Conservation (phyloP, 2,797 vertebrate genomes). For the Fundulus diaphanus region DNA sequence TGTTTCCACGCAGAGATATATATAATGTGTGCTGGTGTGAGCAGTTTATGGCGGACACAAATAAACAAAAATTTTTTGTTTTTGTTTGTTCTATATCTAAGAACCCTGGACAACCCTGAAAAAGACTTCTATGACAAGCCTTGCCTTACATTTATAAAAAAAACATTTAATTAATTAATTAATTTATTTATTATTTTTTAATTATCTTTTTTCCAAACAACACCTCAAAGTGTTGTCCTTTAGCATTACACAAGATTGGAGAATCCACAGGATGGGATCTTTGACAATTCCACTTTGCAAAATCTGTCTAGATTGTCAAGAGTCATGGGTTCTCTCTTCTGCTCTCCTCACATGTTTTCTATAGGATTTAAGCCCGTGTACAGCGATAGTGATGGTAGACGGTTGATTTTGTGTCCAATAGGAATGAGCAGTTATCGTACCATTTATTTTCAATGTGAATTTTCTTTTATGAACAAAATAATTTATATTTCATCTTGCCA, state of each 20-base stretch:
- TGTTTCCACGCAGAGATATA: constrained; percentile 62
- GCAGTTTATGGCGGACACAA: constrained; percentile 22
- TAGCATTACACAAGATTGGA: too few relatives aligned
- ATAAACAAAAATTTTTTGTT: neutral
- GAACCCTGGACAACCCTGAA: neutral
- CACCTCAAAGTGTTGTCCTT: too few relatives aligned
- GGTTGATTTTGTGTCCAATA: too few relatives aligned
- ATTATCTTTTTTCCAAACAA: too few relatives aligned
- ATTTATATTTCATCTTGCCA: too few relatives aligned
- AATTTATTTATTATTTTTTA: too few relatives aligned
- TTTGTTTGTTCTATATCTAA: neutral
- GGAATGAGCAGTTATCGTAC: neutral
- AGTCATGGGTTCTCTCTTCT: neutral
- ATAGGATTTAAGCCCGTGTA: neutral
- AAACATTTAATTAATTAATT: too few relatives aligned
- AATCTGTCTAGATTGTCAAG: too few relatives aligned
- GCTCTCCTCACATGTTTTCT: neutral
- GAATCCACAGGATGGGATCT: too few relatives aligned
- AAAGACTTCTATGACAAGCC: neutral
- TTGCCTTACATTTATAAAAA: too few relatives aligned
- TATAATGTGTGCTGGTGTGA: constrained; percentile 21
- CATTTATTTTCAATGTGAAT: neutral
- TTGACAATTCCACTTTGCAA: too few relatives aligned
- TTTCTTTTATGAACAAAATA: too few relatives aligned
- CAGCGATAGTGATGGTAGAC: neutral